Conservation (phyloP, 2,113 vertebrate genomes). For the Pollimyrus isidori region DNA sequence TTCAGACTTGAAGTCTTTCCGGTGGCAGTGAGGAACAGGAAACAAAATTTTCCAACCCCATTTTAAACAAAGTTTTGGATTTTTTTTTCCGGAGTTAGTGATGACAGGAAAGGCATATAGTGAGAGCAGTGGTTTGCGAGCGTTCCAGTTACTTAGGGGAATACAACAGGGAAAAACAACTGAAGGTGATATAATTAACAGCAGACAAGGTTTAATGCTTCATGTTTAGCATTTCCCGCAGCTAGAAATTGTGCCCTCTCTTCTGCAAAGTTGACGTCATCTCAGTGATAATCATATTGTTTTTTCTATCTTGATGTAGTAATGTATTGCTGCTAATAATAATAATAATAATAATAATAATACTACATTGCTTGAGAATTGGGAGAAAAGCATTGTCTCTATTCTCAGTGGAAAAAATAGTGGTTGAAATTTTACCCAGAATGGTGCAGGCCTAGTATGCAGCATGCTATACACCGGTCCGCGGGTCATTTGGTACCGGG, state of each 20-base stretch:
- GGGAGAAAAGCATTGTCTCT: background rate
- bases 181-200: background rate
- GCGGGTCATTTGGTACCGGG: too few relatives aligned
- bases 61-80: background rate
- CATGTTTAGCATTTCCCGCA: background rate
- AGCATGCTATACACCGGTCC: background rate
- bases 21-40: background rate
- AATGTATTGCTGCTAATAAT: background rate
- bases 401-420: background rate
- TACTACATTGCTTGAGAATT: background rate
- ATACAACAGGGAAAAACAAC: background rate
- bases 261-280: background rate
- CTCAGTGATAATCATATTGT: background rate
- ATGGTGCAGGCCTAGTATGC: background rate
- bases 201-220: background rate
- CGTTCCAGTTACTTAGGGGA: background rate
- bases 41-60: background rate
- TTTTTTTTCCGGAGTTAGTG: background rate
- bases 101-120: background rate
- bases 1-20: background rate
- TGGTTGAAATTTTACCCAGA: background rate
- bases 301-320: background rate
- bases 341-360: background rate
- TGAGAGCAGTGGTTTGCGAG: background rate
- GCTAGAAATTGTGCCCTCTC: background rate